Evolutionary conservation across 2,888 invertebrate genomes (phyloP).

Genomic region (Melinaea menophilus): DNA sequence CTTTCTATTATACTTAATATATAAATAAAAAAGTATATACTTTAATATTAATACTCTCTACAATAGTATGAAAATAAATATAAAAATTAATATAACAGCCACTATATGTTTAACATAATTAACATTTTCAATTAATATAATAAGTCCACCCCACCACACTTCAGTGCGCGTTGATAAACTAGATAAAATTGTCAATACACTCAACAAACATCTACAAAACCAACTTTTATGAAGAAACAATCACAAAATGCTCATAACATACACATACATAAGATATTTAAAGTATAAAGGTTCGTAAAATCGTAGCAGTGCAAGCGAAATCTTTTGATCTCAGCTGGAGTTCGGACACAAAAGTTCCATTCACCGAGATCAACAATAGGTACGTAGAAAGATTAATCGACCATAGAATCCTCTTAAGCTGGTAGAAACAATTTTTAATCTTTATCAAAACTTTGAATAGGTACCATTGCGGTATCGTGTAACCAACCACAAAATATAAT

Average conservation of each 20-base stretch:
- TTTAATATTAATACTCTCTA: too few relatives aligned
- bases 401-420: conserved; percentile 65
- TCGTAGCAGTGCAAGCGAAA: conserved; percentile 50
- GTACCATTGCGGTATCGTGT: conserved; percentile 44
- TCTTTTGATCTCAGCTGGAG: conserved; percentile 67
- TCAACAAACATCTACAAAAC: background rate
- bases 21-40: too few relatives aligned
- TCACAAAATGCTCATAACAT: conserved; percentile 7
- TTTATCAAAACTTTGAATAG: conserved; percentile 68
- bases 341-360: conserved; percentile 68
- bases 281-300: conserved; percentile 40
- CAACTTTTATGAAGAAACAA: background rate
- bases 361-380: conserved; percentile 68
- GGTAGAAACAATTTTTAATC: conserved; percentile 72
- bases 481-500: conserved; percentile 13
- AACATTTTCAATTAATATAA: too few relatives aligned
- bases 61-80: too few relatives aligned
- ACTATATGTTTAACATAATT: too few relatives aligned
- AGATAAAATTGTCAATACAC: conserved; percentile 3
- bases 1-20: too few relatives aligned
- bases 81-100: too few relatives aligned
- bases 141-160: too few relatives aligned
- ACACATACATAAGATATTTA: conserved; percentile 14
- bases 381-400: conserved; percentile 73
- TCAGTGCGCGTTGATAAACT: background rate